Evolutionary conservation across 2,888 invertebrate species (phyloP), one percentile per base, ranked within the genome.

Genomic region (Synanthedon tipuliformis): DNA sequence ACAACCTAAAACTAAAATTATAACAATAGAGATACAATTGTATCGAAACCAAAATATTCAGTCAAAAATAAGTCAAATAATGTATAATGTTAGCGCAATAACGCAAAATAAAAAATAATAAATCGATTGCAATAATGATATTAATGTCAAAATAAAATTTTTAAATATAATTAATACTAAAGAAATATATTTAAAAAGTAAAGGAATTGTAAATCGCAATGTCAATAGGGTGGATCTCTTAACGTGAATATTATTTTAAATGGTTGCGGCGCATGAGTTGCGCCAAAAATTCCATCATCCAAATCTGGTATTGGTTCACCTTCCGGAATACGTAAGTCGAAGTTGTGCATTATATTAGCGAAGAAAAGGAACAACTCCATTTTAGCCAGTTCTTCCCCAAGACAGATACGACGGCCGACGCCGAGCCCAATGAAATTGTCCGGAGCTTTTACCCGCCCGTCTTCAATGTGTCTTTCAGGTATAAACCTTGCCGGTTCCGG

Each of bases 301-400:
- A 95, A 75, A 55, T 90, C 92, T 0, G 95, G 95, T 59, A 93
- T 68, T 0, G 89, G 85, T 50, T 89, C 89, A 2, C 91, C 93
- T 52, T 89, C 89, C 0, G 95, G 93, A 54, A 93, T 76, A 53
- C 78, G 76, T 48, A 95, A 83, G 55, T 93, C 86, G 73, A 92
- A 95, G 41, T 89, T 89, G 72, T 95, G 95, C 71, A 95, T 85
- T 56, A 95, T 79, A 50, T 92, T 92, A 0, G 93, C 88, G 72
- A 95, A 93, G 84, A 95, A 95, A 7, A 95, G 82, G 77, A 94
- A 95, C 11, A 95, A 81, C 71, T 95, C 95, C 92, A 94, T 94
- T 54, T 92, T 89, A 0, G 95, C 95, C 45, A 95, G 75, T 0
- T 92, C 91, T 66, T 94, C 94, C 10, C 95, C 95, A 5, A 95